Evolutionary conservation across 2,888 invertebrate species (phyloP).

Genomic region (Eupithecia pulchellata): DNA sequence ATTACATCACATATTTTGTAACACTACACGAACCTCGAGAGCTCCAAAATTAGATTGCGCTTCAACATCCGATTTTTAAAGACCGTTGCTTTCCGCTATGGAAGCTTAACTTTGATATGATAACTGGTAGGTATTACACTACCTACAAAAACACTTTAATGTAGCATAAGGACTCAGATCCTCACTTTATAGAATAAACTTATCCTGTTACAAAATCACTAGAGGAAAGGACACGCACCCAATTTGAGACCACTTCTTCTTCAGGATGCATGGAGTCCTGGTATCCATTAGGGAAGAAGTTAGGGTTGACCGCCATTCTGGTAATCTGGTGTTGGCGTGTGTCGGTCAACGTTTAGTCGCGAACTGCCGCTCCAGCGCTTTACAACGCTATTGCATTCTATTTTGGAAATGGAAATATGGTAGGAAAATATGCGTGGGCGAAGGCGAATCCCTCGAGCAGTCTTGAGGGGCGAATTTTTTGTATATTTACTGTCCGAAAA

Average conservation of each 20-base stretch:
- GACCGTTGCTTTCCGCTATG: background rate
- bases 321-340: slow-evolving; percentile 64
- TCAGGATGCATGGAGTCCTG: slow-evolving; percentile 83
- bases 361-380: slow-evolving; percentile 78
- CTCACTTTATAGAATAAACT: background rate
- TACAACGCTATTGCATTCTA: slow-evolving; percentile 83
- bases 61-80: slow-evolving; percentile 50
- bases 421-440: slow-evolving; percentile 73
- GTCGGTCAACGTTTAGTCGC: slow-evolving; percentile 74
- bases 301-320: slow-evolving; percentile 76
- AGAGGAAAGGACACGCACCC: slow-evolving; percentile 80
- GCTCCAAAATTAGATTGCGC: slow-evolving; percentile 71
- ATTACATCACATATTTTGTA: slow-evolving; percentile 81
- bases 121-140: slow-evolving; percentile 8
- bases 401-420: slow-evolving; percentile 84
- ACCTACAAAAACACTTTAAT: background rate
- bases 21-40: slow-evolving; percentile 70
- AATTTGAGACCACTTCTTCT: slow-evolving; percentile 86
- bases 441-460: slow-evolving; percentile 71
- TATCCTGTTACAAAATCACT: slow-evolving; percentile 2
- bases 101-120: background rate
- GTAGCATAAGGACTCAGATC: background rate
- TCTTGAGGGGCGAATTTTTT: slow-evolving; percentile 65
- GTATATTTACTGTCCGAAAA: slow-evolving; percentile 47
- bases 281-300: slow-evolving; percentile 84